Evolutionary conservation across 2,888 invertebrate genomes (phyloP).

Genomic region (Zygaena filipendulae): DNA sequence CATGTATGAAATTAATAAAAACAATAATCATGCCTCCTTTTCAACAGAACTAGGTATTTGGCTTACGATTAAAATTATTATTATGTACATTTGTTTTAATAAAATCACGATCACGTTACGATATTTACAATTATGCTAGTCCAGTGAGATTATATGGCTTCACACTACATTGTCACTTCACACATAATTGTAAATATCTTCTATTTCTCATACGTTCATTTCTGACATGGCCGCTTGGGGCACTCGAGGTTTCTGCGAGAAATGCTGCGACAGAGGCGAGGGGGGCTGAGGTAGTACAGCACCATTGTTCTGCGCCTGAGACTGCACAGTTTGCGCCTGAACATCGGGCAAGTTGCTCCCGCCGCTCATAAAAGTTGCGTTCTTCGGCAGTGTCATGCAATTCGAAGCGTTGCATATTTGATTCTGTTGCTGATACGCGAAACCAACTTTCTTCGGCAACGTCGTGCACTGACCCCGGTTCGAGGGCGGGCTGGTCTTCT

Average conservation of each 20-base stretch:
- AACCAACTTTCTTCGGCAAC: slow-evolving; percentile 59
- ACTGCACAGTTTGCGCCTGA: slow-evolving; percentile 57
- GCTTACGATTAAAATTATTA: no score
- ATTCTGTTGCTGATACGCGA: slow-evolving; percentile 50
- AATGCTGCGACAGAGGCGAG: slow-evolving; percentile 52
- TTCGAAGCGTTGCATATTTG: slow-evolving; percentile 57
- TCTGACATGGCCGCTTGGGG: slow-evolving; percentile 88
- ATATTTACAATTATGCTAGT: slow-evolving; percentile 63
- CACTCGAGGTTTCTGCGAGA: slow-evolving; percentile 68
- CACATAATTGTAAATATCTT: slow-evolving; percentile 69
- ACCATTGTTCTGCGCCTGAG: slow-evolving; percentile 49
- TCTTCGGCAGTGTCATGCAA: slow-evolving; percentile 72
- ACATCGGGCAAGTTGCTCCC: slow-evolving; percentile 57
- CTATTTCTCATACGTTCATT: slow-evolving; percentile 86
- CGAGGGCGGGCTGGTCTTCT: slow-evolving; percentile 53
- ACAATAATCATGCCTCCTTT: no score
- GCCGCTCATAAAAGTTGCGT: slow-evolving; percentile 60
- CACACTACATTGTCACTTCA: slow-evolving; percentile 44
- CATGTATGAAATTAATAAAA: no score
- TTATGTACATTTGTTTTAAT: no score
- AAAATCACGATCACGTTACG: no score
- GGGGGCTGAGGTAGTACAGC: slow-evolving; percentile 39
- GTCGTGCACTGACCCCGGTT: slow-evolving; percentile 59
- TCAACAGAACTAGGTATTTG: no score
- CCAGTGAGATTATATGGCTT: slow-evolving; percentile 34